Evolutionary conservation across 2,888 invertebrate species (phyloP).

Genomic region (Pollenia angustigena): DNA sequence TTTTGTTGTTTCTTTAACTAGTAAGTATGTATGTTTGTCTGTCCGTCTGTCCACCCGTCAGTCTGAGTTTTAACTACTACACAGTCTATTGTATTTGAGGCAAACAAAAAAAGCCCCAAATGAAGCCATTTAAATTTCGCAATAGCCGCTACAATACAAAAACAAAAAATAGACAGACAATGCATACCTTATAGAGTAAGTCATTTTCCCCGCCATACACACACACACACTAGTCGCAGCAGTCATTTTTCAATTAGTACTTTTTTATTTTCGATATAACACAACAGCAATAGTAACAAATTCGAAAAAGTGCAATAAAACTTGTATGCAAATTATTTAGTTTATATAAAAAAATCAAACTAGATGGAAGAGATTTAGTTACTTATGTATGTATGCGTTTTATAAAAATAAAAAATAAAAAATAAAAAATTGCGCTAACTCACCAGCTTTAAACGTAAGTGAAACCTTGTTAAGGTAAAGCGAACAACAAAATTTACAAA

Average conservation of each 20-base stretch:
- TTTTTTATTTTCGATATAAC: slow-evolving; percentile 36
- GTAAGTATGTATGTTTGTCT: background rate
- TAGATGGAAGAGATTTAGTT: slow-evolving; percentile 58
- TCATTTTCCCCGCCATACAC: slow-evolving; percentile 33
- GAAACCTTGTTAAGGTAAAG: slow-evolving; percentile 52
- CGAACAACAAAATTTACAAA: slow-evolving; percentile 11
- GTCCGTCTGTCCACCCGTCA: background rate
- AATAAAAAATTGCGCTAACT: slow-evolving; percentile 17
- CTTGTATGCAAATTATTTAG: slow-evolving; percentile 65
- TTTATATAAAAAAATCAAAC: slow-evolving; percentile 26
- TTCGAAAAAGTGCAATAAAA: slow-evolving; percentile 22
- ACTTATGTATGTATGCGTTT: slow-evolving; percentile 20
- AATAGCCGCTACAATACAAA: slow-evolving; percentile 39
- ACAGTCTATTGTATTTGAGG: slow-evolving; percentile 12
- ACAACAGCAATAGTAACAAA: slow-evolving; percentile 39
- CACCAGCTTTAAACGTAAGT: slow-evolving; percentile 38
- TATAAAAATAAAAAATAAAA: slow-evolving; percentile 7
- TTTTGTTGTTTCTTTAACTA: slow-evolving; percentile 20
- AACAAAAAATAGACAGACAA: slow-evolving; percentile 35
- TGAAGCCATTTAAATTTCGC: slow-evolving; percentile 69
- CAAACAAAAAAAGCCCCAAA: slow-evolving; percentile 27
- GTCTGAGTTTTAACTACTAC: background rate
- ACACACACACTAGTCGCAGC: background rate
- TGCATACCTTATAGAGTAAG: slow-evolving; percentile 52
- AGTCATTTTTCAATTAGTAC: slow-evolving; percentile 61